Evolutionary conservation across 1,140 invertebrate species (phyloP), one percentile per base, ranked within the genome.

Genomic region (Drosophila bifasciata): DNA sequence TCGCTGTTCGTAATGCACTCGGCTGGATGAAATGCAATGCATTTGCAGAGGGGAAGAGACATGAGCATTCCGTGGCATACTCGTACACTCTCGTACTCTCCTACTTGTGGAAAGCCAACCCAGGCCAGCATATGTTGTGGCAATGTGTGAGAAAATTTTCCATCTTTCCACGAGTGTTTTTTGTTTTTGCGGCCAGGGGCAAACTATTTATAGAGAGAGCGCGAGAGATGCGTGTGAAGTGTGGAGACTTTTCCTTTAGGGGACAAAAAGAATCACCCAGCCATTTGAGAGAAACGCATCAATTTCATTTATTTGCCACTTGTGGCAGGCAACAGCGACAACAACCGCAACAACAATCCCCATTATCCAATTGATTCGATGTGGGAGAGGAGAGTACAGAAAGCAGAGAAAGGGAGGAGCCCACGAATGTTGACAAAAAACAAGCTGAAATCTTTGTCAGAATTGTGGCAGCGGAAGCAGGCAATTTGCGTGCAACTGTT

Each of bases 251-350:
- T 72, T 53, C 56, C 58, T 83, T 83, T 74, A 40, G 71, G 71
- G 19, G 19, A 3, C 0, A 21, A 63, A 61, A 59, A 61, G 46
- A 51, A 15, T 13, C 48, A 25, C n/a, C 28, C n/a, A n/a, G n/a
- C n/a, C n/a, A n/a, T n/a, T n/a, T 55, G 62, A 68, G 72, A 68
- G 72, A 69, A 88, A 62, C 67, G 83, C 83, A 88, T 88, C 83
- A 81, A 88, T 88, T 88, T 76, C 83, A 88, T 88, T 88, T 88
- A 88, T 88, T 76, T 88, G 83, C 83, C 83, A 88, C 83, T 88
- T 88, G 83, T 88, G 83, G 83, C 79, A 69, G 32, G 36, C 62
- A 66, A 44, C 75, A 63, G 55, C 3, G 0, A 28, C 73, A 51
- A 62, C 59, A 56, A 59, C 70, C 55, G 53, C 67, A 63, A 45